Evolutionary conservation across 35 echinoderm and acorn worm genomes (phyloP), one percentile per base, ranked within the genome.

Genomic region (Stichopus chloronotus): DNA sequence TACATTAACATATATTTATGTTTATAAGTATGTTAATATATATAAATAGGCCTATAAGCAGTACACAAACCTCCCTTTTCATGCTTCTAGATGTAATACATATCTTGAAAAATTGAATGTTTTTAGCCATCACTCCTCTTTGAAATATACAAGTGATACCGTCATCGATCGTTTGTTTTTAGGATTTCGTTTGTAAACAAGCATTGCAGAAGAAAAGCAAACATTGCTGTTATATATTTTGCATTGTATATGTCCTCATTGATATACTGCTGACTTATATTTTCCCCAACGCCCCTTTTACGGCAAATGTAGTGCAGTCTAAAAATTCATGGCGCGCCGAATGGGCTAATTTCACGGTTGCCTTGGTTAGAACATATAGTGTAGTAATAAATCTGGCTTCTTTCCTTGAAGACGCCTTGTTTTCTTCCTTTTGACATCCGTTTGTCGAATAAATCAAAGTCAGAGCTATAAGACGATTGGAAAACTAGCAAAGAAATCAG

Each of bases 271-370:
- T 74, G 69, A 74, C 20, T 74, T 74, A n/a, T 74, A 74, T 21
- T 7, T 7, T 74, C 69, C 19, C 22, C 4, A 74, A 74, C 69
- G 22, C 69, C 69, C 69, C 19, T 74, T 74, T 74, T 74, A 74
- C 69, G 69, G 69, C 19, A 74, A 74, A 74, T 74, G 69, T 74
- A 74, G 69, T 7, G 69, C 69, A 74, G 14, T 74, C 14, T 19
- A 72, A 5, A 74, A 74, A 74, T 74, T 74, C 69, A 74, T 74
- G 69, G 69, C 69, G n/a, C 69, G 69, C 69, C 69, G 69, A 74
- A 74, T 74, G 69, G 69, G 22, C 69, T 74, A 74, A 74, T 74
- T 74, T 74, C 69, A 74, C 69, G 69, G 69, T 74, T 74, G 69
- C 69, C 22, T 74, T 74, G 17, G 69, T n/a, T 7, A 16, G 13